Percentiles rank a stretch among this genome's conserved stretches.
Conservation (phyloP, 2,113 vertebrate genomes). For the Malaclemys terrapin region DNA sequence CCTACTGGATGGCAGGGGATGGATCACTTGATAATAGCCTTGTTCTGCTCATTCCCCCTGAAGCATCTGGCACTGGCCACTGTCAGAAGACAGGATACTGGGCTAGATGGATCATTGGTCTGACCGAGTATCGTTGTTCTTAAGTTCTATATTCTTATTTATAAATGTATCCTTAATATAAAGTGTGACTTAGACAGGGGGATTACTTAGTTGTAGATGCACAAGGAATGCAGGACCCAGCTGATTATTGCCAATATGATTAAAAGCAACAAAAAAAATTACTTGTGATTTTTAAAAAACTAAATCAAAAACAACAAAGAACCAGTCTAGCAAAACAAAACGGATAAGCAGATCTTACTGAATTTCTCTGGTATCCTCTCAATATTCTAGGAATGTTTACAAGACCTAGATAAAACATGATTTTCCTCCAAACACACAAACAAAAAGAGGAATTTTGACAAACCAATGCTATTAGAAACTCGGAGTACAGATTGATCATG, state of each 20-base stretch:
- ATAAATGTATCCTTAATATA: background rate
- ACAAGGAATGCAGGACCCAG: background rate
- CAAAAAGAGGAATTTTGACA: conserved; percentile 13
- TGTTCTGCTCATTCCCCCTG: background rate
- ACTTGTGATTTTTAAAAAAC: background rate
- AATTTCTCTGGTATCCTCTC: background rate
- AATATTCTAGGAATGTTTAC: background rate
- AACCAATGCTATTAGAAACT: background rate
- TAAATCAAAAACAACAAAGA: background rate
- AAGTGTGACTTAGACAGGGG: background rate
- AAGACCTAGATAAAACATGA: background rate
- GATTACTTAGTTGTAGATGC: background rate
- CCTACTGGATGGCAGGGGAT: background rate
- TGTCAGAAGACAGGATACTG: background rate
- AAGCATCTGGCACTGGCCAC: background rate
- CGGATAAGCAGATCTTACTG: background rate
- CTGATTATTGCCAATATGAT: background rate
- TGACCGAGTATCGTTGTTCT: background rate
- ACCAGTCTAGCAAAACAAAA: background rate
- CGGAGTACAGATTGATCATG: conserved; percentile 41
- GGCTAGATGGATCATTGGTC: background rate
- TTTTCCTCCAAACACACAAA: conserved; percentile 17
- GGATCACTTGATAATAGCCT: background rate
- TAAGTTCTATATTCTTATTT: background rate
- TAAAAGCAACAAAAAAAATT: accelerated